A percentile compares a stretch with the other conserved stretches of the same genome.
Evolutionary conservation across 2,113 vertebrate species (phyloP).

Genomic region (Bubo scandiacus): DNA sequence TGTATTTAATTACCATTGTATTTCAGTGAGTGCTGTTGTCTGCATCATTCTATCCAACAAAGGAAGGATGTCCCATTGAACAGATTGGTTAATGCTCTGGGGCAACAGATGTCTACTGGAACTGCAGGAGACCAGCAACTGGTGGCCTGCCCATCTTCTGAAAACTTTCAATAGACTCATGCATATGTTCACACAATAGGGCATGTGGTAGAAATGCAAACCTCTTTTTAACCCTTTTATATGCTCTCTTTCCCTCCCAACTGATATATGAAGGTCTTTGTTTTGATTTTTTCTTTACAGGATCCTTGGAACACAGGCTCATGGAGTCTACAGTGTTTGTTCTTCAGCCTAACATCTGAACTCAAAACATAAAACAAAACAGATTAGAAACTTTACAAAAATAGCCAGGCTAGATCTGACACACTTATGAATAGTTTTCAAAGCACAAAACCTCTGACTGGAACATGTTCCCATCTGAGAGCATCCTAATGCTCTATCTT

Average conservation of each 20-base stretch:
- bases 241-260: constrained; percentile 60
- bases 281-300: constrained; percentile 31
- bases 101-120: constrained; percentile 95
- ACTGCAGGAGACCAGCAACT: constrained; percentile 93
- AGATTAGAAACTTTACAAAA: constrained; percentile 27
- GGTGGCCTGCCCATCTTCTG: constrained; percentile 85
- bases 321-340: constrained; percentile 4
- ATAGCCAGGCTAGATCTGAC: not conserved
- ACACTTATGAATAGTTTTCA: not conserved
- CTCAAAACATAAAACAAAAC: constrained; percentile 14
- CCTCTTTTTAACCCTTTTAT: constrained; percentile 79
- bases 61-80: constrained; percentile 81
- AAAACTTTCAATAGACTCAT: constrained; percentile 85
- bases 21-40: constrained; percentile 75
- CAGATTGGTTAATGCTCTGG: constrained; percentile 86
- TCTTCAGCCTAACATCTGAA: constrained; percentile 51
- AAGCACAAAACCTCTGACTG: constrained; percentile 3
- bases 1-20: constrained; percentile 82
- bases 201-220: constrained; percentile 82
- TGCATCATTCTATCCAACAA: constrained; percentile 75
- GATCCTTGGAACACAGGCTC: constrained; percentile 54
- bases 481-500: not conserved
- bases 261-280: constrained; percentile 68
- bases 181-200: constrained; percentile 84
- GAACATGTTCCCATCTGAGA: not conserved